Percentiles rank a stretch among this genome's conserved stretches.
Conservation (phyloP, 2,888 invertebrate genomes). For the Epicampocera succincta region DNA sequence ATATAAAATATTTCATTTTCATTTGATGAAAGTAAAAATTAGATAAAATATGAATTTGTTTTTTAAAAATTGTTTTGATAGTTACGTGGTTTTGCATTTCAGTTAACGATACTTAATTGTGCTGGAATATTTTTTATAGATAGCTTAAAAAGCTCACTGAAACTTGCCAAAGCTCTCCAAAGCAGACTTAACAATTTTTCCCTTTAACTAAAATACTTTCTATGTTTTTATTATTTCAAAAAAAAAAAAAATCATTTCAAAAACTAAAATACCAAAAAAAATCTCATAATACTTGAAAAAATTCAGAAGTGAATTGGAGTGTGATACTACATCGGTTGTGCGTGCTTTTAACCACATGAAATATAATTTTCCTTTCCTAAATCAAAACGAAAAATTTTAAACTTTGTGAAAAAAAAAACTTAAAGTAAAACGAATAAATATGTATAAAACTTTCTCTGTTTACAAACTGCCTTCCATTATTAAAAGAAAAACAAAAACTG, state of each 20-base stretch:
- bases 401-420: constrained; percentile 48
- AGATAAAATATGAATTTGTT: too few species aligned
- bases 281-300: constrained; percentile 54
- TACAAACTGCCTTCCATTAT: constrained; percentile 69
- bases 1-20: too few species aligned
- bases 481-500: constrained; percentile 37
- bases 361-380: constrained; percentile 68
- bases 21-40: too few species aligned
- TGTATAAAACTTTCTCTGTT: constrained; percentile 67
- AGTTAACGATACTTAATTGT: too few species aligned
- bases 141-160: too few species aligned
- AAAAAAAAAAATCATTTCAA: constrained; percentile 27
- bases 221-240: constrained; percentile 25
- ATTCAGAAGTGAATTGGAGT: constrained; percentile 72
- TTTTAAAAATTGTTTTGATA: too few species aligned
- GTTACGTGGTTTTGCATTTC: too few species aligned
- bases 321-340: constrained; percentile 80
- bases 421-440: constrained; percentile 51
- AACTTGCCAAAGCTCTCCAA: too few species aligned
- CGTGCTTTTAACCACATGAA: constrained; percentile 75
- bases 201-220: neutral
- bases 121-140: too few species aligned
- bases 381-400: constrained; percentile 59
- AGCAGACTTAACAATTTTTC: constrained; percentile 7
- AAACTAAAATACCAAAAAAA: constrained; percentile 35